Percentiles rank a stretch among this genome's conserved stretches.
phyloP scores from a whole-genome alignment of 1,140 invertebrate species.

The Sarcophaga peregrina region DNA sequence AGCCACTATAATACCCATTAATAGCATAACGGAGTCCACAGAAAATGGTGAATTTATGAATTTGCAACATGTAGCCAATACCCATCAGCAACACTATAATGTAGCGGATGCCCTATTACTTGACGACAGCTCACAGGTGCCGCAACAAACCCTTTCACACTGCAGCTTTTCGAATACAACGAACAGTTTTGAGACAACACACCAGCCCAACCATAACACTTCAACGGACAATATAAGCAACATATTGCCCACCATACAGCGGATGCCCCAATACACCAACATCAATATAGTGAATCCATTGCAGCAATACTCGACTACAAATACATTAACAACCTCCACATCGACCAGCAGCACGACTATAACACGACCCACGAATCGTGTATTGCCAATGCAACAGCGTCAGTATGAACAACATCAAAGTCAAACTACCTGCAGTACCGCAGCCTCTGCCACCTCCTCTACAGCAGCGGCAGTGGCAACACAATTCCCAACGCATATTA shows the following conservation, averaged over 20 bases:
- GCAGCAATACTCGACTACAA: conserved; percentile 57
- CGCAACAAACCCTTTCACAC: not conserved
- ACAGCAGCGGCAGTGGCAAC: conserved; percentile 52
- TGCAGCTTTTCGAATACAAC: conserved; percentile 4
- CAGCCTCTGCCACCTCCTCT: conserved; percentile 50
- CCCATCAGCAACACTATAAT: conserved; percentile 36
- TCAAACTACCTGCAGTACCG: conserved; percentile 24
- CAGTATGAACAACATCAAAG: conserved; percentile 51
- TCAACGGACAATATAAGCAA: conserved; percentile 30
- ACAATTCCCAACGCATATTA: not conserved
- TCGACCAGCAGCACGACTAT: conserved; percentile 51
- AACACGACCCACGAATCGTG: conserved; percentile 78
- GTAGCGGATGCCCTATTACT: not conserved
- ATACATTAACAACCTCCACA: conserved; percentile 50
- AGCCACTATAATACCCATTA: not conserved
- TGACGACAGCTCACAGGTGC: not conserved
- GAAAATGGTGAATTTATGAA: not conserved
- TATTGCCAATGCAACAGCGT: conserved; percentile 76
- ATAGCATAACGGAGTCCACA: not conserved
- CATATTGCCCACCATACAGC: conserved; percentile 22
- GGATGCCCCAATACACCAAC: conserved; percentile 38
- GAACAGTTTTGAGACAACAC: not conserved
- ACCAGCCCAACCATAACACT: not conserved
- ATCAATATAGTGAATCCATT: conserved; percentile 72
- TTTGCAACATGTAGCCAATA: conserved; percentile 21